Percentiles rank a stretch among this genome's conserved stretches.
These are phyloP conservation scores for Holothuria scabra DNA, from an alignment of 53 echinoderm and acorn worm species.

Conservation along the genomic window DNA sequence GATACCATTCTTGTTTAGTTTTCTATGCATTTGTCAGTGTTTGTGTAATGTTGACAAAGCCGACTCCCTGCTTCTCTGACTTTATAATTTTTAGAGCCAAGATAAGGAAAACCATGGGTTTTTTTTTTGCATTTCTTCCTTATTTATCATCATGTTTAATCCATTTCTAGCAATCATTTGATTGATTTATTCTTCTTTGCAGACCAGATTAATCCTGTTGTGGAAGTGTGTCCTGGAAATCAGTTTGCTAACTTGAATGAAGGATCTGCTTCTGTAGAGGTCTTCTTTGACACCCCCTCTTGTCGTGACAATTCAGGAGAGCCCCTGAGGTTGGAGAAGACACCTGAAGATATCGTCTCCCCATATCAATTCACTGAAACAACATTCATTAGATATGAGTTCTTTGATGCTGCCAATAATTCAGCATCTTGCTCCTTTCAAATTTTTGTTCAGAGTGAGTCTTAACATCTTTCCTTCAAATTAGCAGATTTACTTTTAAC, in stretches of 20 bases:
- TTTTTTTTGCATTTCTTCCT: too few relatives aligned
- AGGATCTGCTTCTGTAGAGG: constrained; percentile 43
- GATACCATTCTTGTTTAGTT: too few relatives aligned
- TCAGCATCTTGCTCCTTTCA: constrained; percentile 63
- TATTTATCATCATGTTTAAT: too few relatives aligned
- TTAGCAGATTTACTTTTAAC: too few relatives aligned
- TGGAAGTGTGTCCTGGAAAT: constrained; percentile 66
- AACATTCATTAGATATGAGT: constrained; percentile 66
- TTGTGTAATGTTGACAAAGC: too few relatives aligned
- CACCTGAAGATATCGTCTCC: constrained; percentile 69
- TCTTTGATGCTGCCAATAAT: constrained; percentile 63
- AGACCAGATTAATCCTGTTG: constrained; percentile 55
- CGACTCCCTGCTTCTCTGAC: too few relatives aligned
- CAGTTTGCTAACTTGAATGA: constrained; percentile 53
- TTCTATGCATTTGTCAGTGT: too few relatives aligned
- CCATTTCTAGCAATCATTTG: too few relatives aligned
- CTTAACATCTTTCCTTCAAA: background rate
- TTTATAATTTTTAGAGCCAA: too few relatives aligned
- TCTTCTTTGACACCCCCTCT: constrained; percentile 61
- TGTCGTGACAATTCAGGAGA: constrained; percentile 76
- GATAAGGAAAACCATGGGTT: too few relatives aligned
- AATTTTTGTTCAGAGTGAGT: constrained; percentile 67
- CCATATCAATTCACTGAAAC: constrained; percentile 74
- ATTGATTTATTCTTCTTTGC: background rate
- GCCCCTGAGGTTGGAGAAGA: constrained; percentile 39